Conservation (phyloP, 2,888 invertebrate genomes). For the Julus scanicus region DNA sequence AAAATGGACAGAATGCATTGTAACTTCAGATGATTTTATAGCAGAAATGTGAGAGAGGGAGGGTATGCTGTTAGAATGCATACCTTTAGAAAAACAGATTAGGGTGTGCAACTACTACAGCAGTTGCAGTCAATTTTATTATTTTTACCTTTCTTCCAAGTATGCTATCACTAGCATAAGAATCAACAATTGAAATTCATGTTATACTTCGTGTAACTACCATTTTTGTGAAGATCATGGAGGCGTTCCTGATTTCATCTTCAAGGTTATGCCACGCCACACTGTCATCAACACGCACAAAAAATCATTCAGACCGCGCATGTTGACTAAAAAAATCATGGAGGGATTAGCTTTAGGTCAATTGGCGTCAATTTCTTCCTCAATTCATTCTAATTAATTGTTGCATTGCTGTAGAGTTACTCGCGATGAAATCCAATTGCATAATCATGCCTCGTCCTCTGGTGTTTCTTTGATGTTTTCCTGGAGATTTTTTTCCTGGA, state of each 20-base stretch:
- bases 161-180: not conserved
- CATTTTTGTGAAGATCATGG: constrained; percentile 25
- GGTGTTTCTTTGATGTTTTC: not conserved
- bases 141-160: not conserved
- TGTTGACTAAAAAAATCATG: not conserved
- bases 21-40: too few relatives aligned
- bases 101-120: too few relatives aligned
- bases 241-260: constrained; percentile 40
- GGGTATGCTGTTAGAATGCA: not conserved
- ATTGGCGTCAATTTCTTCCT: constrained; percentile 43
- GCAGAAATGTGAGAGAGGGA: too few relatives aligned
- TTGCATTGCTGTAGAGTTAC: not conserved
- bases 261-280: constrained; percentile 18
- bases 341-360: constrained; percentile 24
- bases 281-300: not conserved
- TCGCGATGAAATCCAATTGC: not conserved
- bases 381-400: constrained; percentile 1
- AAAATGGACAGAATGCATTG: too few relatives aligned
- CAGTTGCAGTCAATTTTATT: not conserved
- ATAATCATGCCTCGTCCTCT: not conserved
- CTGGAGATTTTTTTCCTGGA: not conserved
- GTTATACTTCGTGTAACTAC: not conserved
- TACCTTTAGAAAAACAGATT: not conserved
- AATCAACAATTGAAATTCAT: not conserved
- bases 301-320: not conserved